Base-by-base conservation (phyloP, 2,888 invertebrate genomes). In the Drosophila lutescens region DNA sequence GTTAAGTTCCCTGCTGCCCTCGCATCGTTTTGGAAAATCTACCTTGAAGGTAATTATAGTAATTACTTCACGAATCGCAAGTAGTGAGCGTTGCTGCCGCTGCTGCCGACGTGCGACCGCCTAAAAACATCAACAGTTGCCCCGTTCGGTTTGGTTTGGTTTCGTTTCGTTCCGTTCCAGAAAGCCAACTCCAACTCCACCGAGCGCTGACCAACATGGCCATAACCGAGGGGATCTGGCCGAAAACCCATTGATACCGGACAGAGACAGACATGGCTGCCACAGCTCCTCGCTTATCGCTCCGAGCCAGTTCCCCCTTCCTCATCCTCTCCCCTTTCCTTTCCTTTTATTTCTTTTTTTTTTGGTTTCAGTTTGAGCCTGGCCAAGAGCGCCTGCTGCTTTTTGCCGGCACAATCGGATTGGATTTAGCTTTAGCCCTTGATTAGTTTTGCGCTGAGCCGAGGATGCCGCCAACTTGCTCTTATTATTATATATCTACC, bases 21-120 rank as follows among this genome's bases (percentile, higher is more conserved):
- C 83, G 75, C 89, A 86, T 88, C 86, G 81, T 91, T 91, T 91
- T 90, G 90, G 90, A 90, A 90, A 91, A 91, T 90, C 91, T 90
- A 90, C 91, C 90, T 90, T 83, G 77, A 84, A 91, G 91, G 91
- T 91, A 90, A 90, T 90, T 91, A 90, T 89, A 91, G 90, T 91
- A 90, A 90, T 90, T 90, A 91, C 91, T 91, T 90, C 90, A 91
- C 91, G 91, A 91, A 90, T 91, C 87, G 90, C 90, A 90, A 87
- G 85, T 86, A 86, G 85, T 88, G 83, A 86, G 59, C 88, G 82
- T 51, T 53, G 70, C 32, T 59, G 78, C 84, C 63, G 78, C 66
- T 76, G 78, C 78, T 88, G 86, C 87, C 89, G 86, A 87, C 84
- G 88, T 86, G 86, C 88, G 88, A 90, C 88, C 88, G 89, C 89